These are phyloP conservation scores for Nasonia longicornis DNA, from an alignment of 1,140 invertebrate genomes.

Conservation along the genomic window DNA sequence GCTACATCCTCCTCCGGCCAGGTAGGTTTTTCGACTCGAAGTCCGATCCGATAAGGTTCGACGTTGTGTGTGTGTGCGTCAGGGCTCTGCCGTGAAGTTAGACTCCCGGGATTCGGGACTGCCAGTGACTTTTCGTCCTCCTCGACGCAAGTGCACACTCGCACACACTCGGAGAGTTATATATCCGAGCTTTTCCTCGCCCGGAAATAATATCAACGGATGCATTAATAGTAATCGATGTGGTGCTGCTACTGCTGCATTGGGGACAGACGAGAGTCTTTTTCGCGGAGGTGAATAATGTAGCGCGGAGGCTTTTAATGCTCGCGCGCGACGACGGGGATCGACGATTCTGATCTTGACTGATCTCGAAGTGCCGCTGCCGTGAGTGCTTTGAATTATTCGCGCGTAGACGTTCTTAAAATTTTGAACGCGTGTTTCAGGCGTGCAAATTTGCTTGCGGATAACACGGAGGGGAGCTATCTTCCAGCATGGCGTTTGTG, in stretches of 20 bases:
- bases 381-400: neutral
- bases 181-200: neutral
- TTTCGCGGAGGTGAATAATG: neutral
- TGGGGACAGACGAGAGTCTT: no score
- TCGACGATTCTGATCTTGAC: neutral
- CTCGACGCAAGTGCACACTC: neutral
- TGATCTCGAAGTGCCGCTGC: neutral
- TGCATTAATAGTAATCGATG: conserved; percentile 28
- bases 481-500: no score
- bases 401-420: no score
- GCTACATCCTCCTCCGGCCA: no score
- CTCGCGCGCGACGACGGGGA: neutral
- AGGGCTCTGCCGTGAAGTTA: neutral
- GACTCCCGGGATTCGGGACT: neutral
- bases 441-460: neutral
- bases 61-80: neutral
- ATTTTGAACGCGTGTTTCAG: neutral
- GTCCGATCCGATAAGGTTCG: conserved; percentile 20
- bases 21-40: conserved; percentile 24
- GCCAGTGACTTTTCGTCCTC: neutral
- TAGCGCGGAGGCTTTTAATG: neutral
- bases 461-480: no score
- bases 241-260: neutral
- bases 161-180: neutral
- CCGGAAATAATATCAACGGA: conserved; percentile 5